phyloP scores from a whole-genome alignment of 1,140 invertebrate species.

The Dinoponera quadriceps region DNA sequence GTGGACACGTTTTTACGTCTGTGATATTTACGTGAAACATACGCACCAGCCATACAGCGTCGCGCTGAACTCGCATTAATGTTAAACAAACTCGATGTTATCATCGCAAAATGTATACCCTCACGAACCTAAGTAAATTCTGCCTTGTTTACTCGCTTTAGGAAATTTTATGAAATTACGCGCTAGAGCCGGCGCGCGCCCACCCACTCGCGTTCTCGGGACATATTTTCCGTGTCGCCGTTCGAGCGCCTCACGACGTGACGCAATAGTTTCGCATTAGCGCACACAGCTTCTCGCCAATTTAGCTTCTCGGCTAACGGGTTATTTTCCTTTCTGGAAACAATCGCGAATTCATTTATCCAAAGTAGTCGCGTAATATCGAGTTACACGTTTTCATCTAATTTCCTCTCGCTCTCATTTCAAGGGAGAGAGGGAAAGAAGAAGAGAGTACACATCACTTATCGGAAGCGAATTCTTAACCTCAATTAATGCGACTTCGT shows the following conservation, averaged over 20 bases:
- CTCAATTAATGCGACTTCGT: no score
- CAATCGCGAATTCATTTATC: slow-evolving; percentile 29
- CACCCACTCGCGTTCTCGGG: background rate
- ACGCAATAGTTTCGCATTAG: slow-evolving; percentile 34
- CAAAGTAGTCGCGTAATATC: background rate
- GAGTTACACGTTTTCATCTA: no score
- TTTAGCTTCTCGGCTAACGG: background rate
- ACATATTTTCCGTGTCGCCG: slow-evolving; percentile 24
- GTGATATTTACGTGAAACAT: slow-evolving; percentile 13
- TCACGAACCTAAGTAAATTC: slow-evolving; percentile 51
- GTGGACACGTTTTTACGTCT: slow-evolving; percentile 11
- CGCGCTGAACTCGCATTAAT: slow-evolving; percentile 37
- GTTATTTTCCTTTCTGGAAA: background rate
- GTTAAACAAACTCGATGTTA: slow-evolving; percentile 32
- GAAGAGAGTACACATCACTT: no score
- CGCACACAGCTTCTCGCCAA: background rate
- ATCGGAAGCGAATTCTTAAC: no score
- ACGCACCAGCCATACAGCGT: background rate
- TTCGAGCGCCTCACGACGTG: background rate
- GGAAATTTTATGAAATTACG: slow-evolving; percentile 56
- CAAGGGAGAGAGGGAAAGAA: no score
- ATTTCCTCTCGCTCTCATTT: no score
- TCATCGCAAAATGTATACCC: slow-evolving; percentile 36
- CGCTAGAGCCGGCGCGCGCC: background rate
- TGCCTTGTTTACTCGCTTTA: slow-evolving; percentile 32